These are phyloP conservation scores for Corynorhinus townsendii DNA, from an alignment of 2,113 vertebrate species.

Conservation along the genomic window DNA sequence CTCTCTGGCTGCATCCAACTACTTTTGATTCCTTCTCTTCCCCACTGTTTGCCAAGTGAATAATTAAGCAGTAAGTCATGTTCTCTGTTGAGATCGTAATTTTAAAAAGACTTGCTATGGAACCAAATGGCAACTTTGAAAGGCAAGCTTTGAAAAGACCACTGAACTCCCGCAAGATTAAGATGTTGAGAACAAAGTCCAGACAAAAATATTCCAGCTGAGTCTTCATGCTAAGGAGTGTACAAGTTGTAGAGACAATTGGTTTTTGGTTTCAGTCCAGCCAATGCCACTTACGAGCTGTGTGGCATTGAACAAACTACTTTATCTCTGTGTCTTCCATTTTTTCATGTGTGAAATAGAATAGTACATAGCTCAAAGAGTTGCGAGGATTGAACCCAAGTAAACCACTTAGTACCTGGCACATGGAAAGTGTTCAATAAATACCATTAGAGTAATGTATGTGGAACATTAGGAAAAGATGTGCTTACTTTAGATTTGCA, in stretches of 20 bases:
- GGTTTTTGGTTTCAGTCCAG: not conserved
- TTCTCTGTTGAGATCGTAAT: constrained; percentile 16
- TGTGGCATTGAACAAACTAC: not conserved
- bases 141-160: not conserved
- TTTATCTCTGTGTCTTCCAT: not conserved
- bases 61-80: not conserved
- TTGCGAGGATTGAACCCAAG: not conserved
- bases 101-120: not conserved
- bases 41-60: not conserved
- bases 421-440: not conserved
- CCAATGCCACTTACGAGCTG: not conserved
- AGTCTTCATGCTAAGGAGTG: not conserved
- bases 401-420: not conserved
- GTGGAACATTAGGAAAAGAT: not conserved
- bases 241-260: not conserved
- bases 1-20: not conserved
- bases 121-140: not conserved
- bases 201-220: not conserved
- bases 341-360: not conserved
- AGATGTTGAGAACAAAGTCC: not conserved
- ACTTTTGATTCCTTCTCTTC: not conserved
- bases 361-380: not conserved
- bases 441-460: not conserved
- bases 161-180: not conserved
- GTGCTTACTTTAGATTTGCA: not conserved